A percentile compares a stretch with the other conserved stretches of the same genome.
phyloP scores from a whole-genome alignment of 1,140 invertebrate genomes.

The Bradynema listronoti region DNA sequence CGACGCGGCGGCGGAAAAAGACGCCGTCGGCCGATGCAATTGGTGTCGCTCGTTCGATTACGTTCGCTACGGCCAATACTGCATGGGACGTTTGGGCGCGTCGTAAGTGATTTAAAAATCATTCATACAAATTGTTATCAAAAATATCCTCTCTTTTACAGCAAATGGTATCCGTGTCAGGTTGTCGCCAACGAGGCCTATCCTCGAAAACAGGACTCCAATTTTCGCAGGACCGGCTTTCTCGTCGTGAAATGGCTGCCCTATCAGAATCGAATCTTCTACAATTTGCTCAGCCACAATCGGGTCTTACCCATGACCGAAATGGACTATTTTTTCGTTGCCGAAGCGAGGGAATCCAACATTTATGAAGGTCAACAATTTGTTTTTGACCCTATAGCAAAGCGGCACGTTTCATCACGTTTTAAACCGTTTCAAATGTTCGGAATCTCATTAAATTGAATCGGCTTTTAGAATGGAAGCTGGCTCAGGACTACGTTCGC shows the following conservation, averaged over 20 bases:
- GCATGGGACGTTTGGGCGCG: constrained; percentile 20
- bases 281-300: constrained; percentile 21
- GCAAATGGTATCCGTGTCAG: constrained; percentile 30
- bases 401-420: no score
- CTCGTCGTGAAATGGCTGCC: constrained; percentile 18
- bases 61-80: constrained; percentile 28
- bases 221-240: background rate
- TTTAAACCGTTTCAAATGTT: no score
- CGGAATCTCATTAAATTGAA: constrained; percentile 4
- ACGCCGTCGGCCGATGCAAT: constrained; percentile 14
- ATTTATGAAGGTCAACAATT: constrained; percentile 22
- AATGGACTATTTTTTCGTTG: constrained; percentile 28
- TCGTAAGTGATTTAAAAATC: background rate
- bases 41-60: constrained; percentile 32
- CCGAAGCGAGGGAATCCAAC: constrained; percentile 19
- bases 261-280: constrained; percentile 20
- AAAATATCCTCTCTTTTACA: constrained; percentile 5
- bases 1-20: background rate
- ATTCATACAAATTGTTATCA: background rate
- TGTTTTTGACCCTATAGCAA: no score
- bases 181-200: constrained; percentile 14
- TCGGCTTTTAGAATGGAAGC: constrained; percentile 26
- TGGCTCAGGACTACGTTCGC: constrained; percentile 17
- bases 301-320: constrained; percentile 20
- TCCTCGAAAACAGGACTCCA: background rate